These are phyloP conservation scores for Drosophila pseudoobscura DNA, from an alignment of 1,140 invertebrate species.

Conservation along the genomic window DNA sequence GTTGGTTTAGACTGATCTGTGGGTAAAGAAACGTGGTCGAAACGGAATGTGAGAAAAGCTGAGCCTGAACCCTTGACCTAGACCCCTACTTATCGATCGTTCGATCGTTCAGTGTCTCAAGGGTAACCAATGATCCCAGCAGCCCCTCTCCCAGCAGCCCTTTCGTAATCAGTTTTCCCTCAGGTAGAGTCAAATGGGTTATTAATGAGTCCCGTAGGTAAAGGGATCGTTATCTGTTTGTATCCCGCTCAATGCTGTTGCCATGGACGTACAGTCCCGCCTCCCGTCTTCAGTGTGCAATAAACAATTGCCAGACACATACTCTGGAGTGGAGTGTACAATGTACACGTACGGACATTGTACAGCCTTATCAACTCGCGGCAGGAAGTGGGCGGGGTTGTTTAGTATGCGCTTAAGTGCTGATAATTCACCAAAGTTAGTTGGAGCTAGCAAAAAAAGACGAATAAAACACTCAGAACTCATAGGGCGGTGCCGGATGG, in stretches of 20 bases:
- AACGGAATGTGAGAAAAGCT: not conserved
- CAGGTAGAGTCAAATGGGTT: conserved; percentile 27
- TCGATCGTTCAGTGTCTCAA: not conserved
- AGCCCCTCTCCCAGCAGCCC: not conserved
- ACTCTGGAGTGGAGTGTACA: too few relatives aligned
- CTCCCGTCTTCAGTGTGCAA: too few relatives aligned
- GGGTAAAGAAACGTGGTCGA: not conserved
- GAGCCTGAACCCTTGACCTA: not conserved
- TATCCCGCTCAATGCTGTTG: too few relatives aligned
- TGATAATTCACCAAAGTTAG: not conserved
- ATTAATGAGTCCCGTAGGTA: not conserved
- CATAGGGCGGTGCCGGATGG: too few relatives aligned
- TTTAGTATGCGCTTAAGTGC: not conserved
- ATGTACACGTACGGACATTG: too few relatives aligned
- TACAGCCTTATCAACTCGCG: not conserved
- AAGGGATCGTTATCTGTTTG: not conserved
- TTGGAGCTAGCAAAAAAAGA: too few relatives aligned
- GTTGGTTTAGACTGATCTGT: conserved; percentile 87
- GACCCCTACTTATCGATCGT: not conserved
- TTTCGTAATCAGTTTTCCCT: conserved; percentile 8
- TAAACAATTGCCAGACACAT: not conserved
- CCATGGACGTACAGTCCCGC: too few relatives aligned
- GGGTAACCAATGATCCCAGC: not conserved
- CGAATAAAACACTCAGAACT: too few relatives aligned
- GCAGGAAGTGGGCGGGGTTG: not conserved